Base-by-base conservation (phyloP, 1,140 invertebrate genomes). In the Microplitis mediator region DNA sequence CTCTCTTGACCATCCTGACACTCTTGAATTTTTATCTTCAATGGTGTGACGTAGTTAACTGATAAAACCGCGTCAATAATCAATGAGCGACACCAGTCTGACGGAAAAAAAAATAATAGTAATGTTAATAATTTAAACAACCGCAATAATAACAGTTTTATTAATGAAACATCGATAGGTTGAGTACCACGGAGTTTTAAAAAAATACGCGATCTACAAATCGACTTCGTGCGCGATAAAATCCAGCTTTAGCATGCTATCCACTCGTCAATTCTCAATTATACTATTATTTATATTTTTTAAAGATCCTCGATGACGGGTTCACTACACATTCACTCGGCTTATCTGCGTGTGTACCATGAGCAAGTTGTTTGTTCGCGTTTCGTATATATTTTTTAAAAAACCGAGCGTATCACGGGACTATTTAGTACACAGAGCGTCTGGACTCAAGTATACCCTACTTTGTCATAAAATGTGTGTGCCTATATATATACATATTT, bases 1-100 rank as follows among this genome's bases (percentile, higher is more conserved):
- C 76, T 83, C 71, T 82, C 80, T 81, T 82, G 82, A 23, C 23
- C 23, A 23, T 85, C 81, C 80, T 81, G 82, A 83, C 83, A 85
- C 85, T 86, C 84, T 86, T 81, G 51, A 71, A 71, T 34, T 69
- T 63, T 62, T 50, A 31, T 16, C 39, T 52, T 39, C 14, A 34
- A 52, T 58, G 56, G 3, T 34, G 67, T 50, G 2, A 67, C 14
- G 45, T 31, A n/a, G 39, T 45, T 23, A 45, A 45, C 39, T 9
- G 39, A 45, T 45, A 45, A 45, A 45, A 45, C 39, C 23, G 23
- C 23, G 23, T 23, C 23, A 23, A 23, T 23, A 23, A 23, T 23
- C 23, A 23, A 23, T 23, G 23, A 23, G 23, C 23, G 23, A 0
- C 23, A 23, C 23, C 23, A 23, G 23, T 23, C 13, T 9, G 13